Conservation (phyloP, 2,888 invertebrate species). For the Yponomeuta plumbellus region DNA sequence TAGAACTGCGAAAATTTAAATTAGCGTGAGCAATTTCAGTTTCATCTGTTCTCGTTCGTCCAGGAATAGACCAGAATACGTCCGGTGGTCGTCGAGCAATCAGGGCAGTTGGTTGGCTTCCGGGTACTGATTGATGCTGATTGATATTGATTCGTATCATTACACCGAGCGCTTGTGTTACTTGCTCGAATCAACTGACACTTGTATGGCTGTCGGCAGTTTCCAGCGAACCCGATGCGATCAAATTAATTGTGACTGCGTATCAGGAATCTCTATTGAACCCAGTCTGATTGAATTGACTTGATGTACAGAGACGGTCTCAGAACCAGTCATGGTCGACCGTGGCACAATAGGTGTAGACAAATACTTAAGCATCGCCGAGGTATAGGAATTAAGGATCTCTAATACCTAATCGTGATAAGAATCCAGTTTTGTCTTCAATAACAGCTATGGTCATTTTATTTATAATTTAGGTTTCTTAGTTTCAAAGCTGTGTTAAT, state of each 20-base stretch:
- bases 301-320: not conserved
- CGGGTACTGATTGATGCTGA: conserved; percentile 63
- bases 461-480: too few species aligned
- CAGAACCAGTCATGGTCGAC: not conserved
- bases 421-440: too few species aligned
- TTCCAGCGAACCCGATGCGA: conserved; percentile 4
- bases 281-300: not conserved
- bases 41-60: not conserved
- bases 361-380: too few species aligned
- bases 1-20: not conserved
- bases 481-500: too few species aligned
- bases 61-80: conserved; percentile 1
- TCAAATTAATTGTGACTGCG: conserved; percentile 7
- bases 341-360: not conserved
- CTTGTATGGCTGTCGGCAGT: conserved; percentile 11
- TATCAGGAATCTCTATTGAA: not conserved
- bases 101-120: conserved; percentile 60
- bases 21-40: not conserved
- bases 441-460: too few species aligned
- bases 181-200: conserved; percentile 12
- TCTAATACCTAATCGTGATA: too few species aligned
- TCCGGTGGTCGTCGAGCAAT: conserved; percentile 37
- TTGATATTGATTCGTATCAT: conserved; percentile 61
- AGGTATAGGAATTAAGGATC: too few species aligned
- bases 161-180: conserved; percentile 31